Base-by-base conservation (phyloP, 92 coral and sea anemone genomes). In the Chrysogorgia sp. region DNA sequence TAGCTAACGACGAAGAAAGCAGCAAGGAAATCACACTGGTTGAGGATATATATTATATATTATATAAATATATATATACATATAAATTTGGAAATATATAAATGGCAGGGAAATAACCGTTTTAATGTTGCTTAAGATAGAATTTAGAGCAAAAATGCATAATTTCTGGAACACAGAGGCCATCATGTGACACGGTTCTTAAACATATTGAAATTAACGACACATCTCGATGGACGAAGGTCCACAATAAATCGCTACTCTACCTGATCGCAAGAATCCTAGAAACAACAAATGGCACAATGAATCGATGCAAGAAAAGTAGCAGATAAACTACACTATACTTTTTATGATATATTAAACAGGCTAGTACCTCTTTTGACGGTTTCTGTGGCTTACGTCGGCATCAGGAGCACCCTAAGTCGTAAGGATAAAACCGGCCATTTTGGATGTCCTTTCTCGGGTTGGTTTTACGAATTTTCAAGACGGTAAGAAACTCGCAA, bases 371-470 rank as follows among this genome's bases (percentile, higher is more conserved):
- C 79, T 72, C 65, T 37, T 72, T 30, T 31, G 65, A 59, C 28
- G 26, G 55, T 59, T 56, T 23, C 34, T 34, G 50, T 12, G 48
- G 53, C 66, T 25, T 72, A 72, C 58, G 53, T 72, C 45, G 65
- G 32, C 65, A 53, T 34, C 31, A 56, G 64, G 49, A 53, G 58
- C 41, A 72, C 35, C 50, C 26, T 52, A 72, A 50, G 59, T 29
- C 64, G 53, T 72, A 85, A 85, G 90, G 92, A 94, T 88, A 92
- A 94, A 89, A 88, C 92, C 98, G 92, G 98, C 98, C 98, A 94
- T 94, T 94, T 94, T 94, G 98, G 98, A 94, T 91, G 92, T 96
- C 98, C 97, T 91, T 89, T 91, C 85, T 94, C 86, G 94, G 96
- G 62, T 72, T 56, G 93, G 88, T 76, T 86, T 94, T 92, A 86